Conservation (phyloP, 2,113 vertebrate species). For the Tonatia bakeri region DNA sequence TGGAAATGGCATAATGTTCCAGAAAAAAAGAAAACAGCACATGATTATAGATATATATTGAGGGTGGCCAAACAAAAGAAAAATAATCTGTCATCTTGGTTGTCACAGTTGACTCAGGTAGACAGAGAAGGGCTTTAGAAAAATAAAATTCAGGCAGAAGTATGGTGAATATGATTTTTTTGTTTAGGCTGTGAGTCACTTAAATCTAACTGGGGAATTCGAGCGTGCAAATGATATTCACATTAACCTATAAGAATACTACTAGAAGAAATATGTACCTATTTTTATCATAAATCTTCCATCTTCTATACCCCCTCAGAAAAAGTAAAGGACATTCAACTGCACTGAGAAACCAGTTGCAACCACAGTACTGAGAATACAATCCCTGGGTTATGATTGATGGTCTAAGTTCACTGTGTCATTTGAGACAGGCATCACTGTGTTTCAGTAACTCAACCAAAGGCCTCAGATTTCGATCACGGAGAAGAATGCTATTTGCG, state of each 20-base stretch:
- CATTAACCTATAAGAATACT: conserved; percentile 7
- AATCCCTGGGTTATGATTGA: neutral
- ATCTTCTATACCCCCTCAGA: neutral
- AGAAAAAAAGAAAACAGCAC: neutral
- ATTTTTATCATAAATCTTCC: conserved; percentile 5
- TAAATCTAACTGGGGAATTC: neutral
- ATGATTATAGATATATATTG: conserved; percentile 43
- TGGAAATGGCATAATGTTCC: conserved; percentile 52
- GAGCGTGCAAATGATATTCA: neutral
- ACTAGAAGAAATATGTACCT: neutral
- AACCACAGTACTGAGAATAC: neutral
- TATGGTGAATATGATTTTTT: neutral
- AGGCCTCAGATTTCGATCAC: conserved; percentile 35
- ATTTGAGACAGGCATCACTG: neutral
- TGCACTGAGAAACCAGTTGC: neutral
- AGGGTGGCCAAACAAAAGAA: conserved; percentile 52
- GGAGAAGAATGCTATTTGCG: conserved; percentile 38
- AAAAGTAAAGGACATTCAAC: neutral
- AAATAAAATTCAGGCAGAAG: conserved; percentile 12
- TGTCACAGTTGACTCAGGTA: neutral
- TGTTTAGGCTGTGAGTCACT: neutral
- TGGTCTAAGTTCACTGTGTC: neutral
- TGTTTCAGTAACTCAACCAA: conserved; percentile 4
- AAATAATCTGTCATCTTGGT: conserved; percentile 37
- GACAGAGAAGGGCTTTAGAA: neutral